Conservation (phyloP, 2,888 invertebrate genomes). For the Cerastis rubricosa region DNA sequence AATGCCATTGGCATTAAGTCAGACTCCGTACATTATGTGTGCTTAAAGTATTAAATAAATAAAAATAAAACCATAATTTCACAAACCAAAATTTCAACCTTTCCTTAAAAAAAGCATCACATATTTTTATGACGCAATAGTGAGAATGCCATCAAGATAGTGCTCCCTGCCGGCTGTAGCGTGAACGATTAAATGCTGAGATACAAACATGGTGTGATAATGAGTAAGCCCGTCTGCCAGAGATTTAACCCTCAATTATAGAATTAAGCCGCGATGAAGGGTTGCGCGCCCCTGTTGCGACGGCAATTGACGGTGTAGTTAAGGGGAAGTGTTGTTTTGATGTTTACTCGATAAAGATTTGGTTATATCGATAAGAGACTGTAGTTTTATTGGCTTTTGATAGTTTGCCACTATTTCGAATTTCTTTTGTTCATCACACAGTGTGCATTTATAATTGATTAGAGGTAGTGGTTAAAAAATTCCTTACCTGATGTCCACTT, state of each 20-base stretch:
- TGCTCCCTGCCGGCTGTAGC: constrained; percentile 60
- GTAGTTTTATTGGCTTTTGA: not conserved
- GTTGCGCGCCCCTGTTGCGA: constrained; percentile 82
- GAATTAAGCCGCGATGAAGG: constrained; percentile 88
- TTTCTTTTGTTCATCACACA: not conserved
- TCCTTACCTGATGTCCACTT: not conserved
- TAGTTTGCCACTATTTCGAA: not conserved
- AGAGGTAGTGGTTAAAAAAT: not conserved
- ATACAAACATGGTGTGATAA: constrained; percentile 84
- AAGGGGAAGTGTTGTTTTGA: constrained; percentile 35
- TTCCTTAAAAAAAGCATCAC: constrained; percentile 3
- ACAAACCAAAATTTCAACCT: not conserved
- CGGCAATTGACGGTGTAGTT: constrained; percentile 75
- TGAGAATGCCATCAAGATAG: constrained; percentile 82
- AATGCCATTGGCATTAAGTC: not conserved
- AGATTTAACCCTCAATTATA: constrained; percentile 90
- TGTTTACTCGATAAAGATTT: constrained; percentile 3
- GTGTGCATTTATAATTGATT: not conserved
- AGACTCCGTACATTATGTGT: not conserved
- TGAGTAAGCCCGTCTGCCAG: constrained; percentile 84
- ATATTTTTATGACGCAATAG: constrained; percentile 65
- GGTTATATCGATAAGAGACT: constrained; percentile 3
- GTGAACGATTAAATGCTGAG: constrained; percentile 71
- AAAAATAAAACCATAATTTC: not conserved
- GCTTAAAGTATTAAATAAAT: not conserved